Evolutionary conservation across 2,797 vertebrate species (phyloP), one percentile per base, ranked within the genome.

Genomic region (Tinamus major): DNA sequence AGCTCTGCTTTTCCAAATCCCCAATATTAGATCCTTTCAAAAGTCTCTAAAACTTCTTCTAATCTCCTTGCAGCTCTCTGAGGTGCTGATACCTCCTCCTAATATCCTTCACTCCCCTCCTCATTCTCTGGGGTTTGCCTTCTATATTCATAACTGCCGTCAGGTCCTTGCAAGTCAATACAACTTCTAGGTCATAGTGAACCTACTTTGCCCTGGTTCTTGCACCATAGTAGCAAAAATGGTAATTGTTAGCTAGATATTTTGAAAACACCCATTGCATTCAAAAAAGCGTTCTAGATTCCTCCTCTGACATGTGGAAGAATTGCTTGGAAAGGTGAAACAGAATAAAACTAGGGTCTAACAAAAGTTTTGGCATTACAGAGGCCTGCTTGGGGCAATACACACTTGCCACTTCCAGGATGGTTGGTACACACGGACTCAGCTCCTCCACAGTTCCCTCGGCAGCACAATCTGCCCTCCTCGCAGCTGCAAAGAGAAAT

Each of bases 1-100:
- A 91, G 17, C 44, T 85, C 79, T 87, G 68, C 64, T 94, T 95
- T 95, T 81, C 80, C 51, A 93, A 94, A 94, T 84, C 51, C 35
- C 16, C 41, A 58, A 13, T 42, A 62, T 92, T 91, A 85, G 63
- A 87, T 46, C 18, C 17, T 20, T 78, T 90, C 59, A 84, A 89
- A 93, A 79, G 21, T 51, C 90, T 59, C 48, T 84, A 79, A 93
- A 90, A 87, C 77, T 69, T 84, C 10, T 77, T 85, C 90, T 69
- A 65, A 53, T 46, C 37, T 39, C 79, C 53, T 94, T 44, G 41
- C 9, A 56, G 17, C 68, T 62, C 58, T 76, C 55, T 76, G 44
- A 65, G 58, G 20, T 83, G 26, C 4, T 79, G 53, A 67, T 17
- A 70, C 5, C 10, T 71, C 26, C 10, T 81, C 37, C 41, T 46